These are phyloP conservation scores for Cheilosia grossa DNA, from an alignment of 2,888 invertebrate genomes.

Conservation along the genomic window DNA sequence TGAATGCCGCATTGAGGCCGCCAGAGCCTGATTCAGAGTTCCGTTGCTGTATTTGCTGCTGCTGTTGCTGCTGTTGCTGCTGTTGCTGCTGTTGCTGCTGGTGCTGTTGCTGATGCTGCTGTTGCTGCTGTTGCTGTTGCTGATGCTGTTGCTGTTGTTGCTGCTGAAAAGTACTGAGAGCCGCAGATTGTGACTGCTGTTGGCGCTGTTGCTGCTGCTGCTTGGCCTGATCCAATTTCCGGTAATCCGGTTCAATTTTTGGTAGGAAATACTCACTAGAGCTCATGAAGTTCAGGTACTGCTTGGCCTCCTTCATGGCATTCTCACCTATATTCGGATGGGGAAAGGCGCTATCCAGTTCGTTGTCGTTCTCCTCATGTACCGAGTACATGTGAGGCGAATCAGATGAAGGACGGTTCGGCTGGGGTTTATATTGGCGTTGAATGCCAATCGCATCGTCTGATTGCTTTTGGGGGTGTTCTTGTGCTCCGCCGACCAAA, in stretches of 20 bases:
- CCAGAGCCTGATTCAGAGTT: conserved; percentile 21
- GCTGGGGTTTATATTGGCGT: conserved; percentile 53
- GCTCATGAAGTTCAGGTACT: conserved; percentile 81
- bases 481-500: conserved; percentile 18
- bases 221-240: conserved; percentile 77
- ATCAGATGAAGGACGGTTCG: conserved; percentile 19
- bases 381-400: conserved; percentile 76
- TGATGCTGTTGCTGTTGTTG: conserved; percentile 55
- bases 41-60: conserved; percentile 61
- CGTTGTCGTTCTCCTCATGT: conserved; percentile 79
- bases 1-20: conserved; percentile 61
- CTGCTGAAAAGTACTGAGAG: conserved; percentile 70
- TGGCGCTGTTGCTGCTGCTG: conserved; percentile 67
- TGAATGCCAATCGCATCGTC: conserved; percentile 30
- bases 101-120: conserved; percentile 68
- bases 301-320: conserved; percentile 79
- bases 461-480: conserved; percentile 43
- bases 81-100: conserved; percentile 65
- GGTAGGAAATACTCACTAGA: conserved; percentile 81
- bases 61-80: conserved; percentile 60
- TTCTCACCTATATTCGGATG: conserved; percentile 60
- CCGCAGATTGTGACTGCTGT: conserved; percentile 49
- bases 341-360: conserved; percentile 40
- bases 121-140: conserved; percentile 71
- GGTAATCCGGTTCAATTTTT: conserved; percentile 80